These are phyloP conservation scores for Ceratoteleas bidentatus DNA, from an alignment of 1,140 invertebrate species.

Conservation along the genomic window DNA sequence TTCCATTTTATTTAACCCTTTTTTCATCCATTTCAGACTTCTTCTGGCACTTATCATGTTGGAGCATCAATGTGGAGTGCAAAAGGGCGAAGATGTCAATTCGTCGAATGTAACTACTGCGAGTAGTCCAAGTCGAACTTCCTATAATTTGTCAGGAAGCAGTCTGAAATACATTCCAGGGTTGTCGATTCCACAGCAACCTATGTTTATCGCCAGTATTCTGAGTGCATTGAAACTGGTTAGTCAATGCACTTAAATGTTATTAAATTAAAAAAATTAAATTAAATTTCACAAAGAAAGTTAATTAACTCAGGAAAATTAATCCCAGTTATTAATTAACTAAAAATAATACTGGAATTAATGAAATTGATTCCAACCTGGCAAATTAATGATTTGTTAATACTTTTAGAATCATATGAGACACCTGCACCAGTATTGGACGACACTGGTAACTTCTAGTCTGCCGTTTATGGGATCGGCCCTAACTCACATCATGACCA, in stretches of 20 bases:
- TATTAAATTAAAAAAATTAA: too few species aligned
- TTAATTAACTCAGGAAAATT: too few species aligned
- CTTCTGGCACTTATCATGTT: conserved; percentile 89
- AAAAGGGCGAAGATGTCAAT: conserved; percentile 81
- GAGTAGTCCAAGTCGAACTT: conserved; percentile 69
- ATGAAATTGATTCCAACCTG: too few species aligned
- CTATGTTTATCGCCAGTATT: conserved; percentile 92
- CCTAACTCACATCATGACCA: conserved; percentile 88
- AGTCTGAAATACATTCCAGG: conserved; percentile 85
- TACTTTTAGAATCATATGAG: conserved; percentile 84
- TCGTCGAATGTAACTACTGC: conserved; percentile 66
- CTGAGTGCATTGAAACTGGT: conserved; percentile 87
- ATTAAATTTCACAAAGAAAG: too few species aligned
- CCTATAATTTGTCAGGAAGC: conserved; percentile 76
- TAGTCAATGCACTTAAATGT: neutral
- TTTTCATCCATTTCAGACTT: conserved; percentile 76
- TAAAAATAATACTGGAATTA: too few species aligned
- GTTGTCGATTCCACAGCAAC: conserved; percentile 88
- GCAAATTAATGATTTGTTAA: too few species aligned
- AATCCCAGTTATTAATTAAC: too few species aligned
- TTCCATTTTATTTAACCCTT: too few species aligned
- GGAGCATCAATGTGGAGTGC: conserved; percentile 85
- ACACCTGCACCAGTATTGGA: conserved; percentile 90
- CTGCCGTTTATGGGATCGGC: conserved; percentile 88
- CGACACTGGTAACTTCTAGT: conserved; percentile 89